Evolutionary conservation across 1,140 invertebrate genomes (phyloP), one percentile per base, ranked within the genome.

Genomic region (Acyrthosiphon pisum): DNA sequence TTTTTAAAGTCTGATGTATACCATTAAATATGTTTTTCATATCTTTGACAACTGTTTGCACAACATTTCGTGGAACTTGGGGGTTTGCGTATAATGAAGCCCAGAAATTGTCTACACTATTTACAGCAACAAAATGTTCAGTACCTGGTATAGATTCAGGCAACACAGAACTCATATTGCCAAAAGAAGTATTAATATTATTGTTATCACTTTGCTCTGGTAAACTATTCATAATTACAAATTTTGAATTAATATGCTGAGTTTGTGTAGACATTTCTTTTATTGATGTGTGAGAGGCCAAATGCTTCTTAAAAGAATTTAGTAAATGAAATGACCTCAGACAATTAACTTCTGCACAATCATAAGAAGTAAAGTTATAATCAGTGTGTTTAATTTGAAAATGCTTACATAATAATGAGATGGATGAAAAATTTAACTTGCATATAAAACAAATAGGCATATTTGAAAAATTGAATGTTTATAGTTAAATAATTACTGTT

Each of bases 261-360:
- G 30, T 30, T 30, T 26, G 60, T 30, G 60, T 68, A 30, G 60
- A 68, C 20, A 53, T 22, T 53, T 53, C 50, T 68, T 68, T 7
- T 9, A 30, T 1, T 68, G 9, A 68, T 68, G 6, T 68, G 8
- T 68, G 60, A 30, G 60, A 30, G 60, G 8, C 60, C 8, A 81
- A 35, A 81, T 81, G 68, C n/a, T 81, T 81, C n/a, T 81, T 81
- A n/a, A 81, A 81, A 35, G 68, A 81, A 81, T 81, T 81, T 81
- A 81, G 14, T 81, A 81, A 35, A 81, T 81, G n/a, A 81, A 81
- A 81, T 14, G 30, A 81, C n/a, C 68, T 81, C 9, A 18, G 14
- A 35, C 68, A 81, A n/a, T 35, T 35, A n/a, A 81, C 11, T 37
- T 81, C n/a, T 35, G n/a, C n/a, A 81, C 68, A 81, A 81, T n/a